These are phyloP conservation scores for Pterobdella sp. DNA, from an alignment of 2,888 invertebrate genomes.

Conservation along the genomic window DNA sequence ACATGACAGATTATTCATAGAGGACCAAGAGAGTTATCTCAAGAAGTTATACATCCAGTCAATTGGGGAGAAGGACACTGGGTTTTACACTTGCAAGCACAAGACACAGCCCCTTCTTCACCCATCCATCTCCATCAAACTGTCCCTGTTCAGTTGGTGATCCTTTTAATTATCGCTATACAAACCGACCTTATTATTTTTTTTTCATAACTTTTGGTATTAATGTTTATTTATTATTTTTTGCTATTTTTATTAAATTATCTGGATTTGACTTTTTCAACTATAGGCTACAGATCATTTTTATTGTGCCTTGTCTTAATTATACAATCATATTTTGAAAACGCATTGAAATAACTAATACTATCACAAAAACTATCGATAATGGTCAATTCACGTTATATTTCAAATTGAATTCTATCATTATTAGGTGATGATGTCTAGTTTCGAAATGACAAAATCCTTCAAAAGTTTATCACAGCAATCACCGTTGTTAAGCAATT, in stretches of 20 bases:
- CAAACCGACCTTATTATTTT: too few relatives aligned
- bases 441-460: too few relatives aligned
- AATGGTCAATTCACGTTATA: too few relatives aligned
- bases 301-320: too few relatives aligned
- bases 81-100: slow-evolving; percentile 33
- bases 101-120: slow-evolving; percentile 30
- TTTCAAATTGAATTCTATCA: too few relatives aligned
- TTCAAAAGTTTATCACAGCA: too few relatives aligned
- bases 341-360: too few relatives aligned
- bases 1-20: slow-evolving; percentile 6
- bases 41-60: slow-evolving; percentile 37
- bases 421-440: too few relatives aligned
- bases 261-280: neutral
- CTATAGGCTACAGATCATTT: neutral
- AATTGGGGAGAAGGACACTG: slow-evolving; percentile 35
- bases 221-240: neutral
- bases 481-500: too few relatives aligned
- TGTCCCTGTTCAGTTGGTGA: slow-evolving; percentile 31
- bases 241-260: neutral
- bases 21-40: slow-evolving; percentile 7
- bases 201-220: neutral
- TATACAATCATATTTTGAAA: too few relatives aligned
- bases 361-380: too few relatives aligned
- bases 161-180: too few relatives aligned
- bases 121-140: slow-evolving; percentile 15